A percentile compares a stretch with the other conserved stretches of the same genome.
Conservation (phyloP, 2,888 invertebrate genomes). For the Nomada ruficornis region DNA sequence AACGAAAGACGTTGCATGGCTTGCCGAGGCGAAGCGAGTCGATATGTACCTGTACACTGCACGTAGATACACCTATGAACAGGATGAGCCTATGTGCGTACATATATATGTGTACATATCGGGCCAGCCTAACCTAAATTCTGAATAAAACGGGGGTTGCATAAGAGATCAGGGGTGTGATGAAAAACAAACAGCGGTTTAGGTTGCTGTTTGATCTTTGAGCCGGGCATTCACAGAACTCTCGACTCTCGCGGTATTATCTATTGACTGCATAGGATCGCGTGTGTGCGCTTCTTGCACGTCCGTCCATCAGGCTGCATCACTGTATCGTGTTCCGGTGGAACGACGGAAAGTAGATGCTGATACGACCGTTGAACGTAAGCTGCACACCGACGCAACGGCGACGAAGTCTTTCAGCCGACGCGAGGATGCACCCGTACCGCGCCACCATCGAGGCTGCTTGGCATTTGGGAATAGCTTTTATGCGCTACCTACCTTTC, state of each 20-base stretch:
- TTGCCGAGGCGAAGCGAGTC: slow-evolving; percentile 59
- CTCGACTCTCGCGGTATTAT: slow-evolving; percentile 80
- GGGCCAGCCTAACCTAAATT: slow-evolving; percentile 82
- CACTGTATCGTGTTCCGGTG: slow-evolving; percentile 56
- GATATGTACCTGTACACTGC: slow-evolving; percentile 55
- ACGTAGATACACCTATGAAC: slow-evolving; percentile 29
- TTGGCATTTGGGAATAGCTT: slow-evolving; percentile 82
- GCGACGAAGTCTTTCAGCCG: slow-evolving; percentile 65
- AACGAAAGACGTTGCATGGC: slow-evolving; percentile 45
- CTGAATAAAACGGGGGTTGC: slow-evolving; percentile 83
- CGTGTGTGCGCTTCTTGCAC: slow-evolving; percentile 63
- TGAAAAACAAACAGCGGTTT: slow-evolving; percentile 84
- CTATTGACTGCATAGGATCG: slow-evolving; percentile 80
- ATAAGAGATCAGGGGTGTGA: slow-evolving; percentile 84
- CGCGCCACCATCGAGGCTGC: slow-evolving; percentile 65
- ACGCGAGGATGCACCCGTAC: slow-evolving; percentile 25
- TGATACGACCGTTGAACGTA: slow-evolving; percentile 67
- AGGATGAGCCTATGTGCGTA: slow-evolving; percentile 16
- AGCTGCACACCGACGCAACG: slow-evolving; percentile 54
- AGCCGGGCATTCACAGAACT: slow-evolving; percentile 82
- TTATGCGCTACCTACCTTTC: slow-evolving; percentile 79
- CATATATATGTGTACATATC: slow-evolving; percentile 43
- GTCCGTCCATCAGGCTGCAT: slow-evolving; percentile 49
- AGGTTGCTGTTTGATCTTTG: slow-evolving; percentile 85
- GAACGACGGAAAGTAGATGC: slow-evolving; percentile 50